Evolutionary conservation across 2,797 vertebrate species (phyloP).

Genomic region (Diplodus puntazzo): DNA sequence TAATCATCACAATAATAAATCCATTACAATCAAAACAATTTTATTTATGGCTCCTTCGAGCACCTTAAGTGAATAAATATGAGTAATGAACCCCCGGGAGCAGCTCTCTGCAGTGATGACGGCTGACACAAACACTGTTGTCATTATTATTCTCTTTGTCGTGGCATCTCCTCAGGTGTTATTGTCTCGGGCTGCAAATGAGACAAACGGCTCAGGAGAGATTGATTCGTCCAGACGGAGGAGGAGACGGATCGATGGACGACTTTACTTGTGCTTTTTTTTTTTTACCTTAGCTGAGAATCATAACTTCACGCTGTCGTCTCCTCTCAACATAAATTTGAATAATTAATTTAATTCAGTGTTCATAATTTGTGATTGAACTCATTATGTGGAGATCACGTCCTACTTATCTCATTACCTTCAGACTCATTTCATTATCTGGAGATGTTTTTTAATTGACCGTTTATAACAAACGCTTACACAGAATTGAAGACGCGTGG

Average conservation of each 20-base stretch:
- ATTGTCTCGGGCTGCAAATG: constrained; percentile 21
- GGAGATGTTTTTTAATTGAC: no score
- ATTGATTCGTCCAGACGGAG: constrained; percentile 40
- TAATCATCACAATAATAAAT: constrained; percentile 13
- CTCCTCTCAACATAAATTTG: no score
- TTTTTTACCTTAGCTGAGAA: no score
- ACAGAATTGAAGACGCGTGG: no score
- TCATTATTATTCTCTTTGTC: constrained; percentile 27
- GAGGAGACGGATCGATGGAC: not conserved
- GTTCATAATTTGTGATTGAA: no score
- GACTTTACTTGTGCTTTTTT: no score
- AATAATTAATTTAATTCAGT: no score
- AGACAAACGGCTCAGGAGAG: constrained; percentile 21
- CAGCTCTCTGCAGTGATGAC: not conserved
- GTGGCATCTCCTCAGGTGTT: constrained; percentile 22
- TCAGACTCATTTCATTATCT: no score
- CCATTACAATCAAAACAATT: constrained; percentile 19
- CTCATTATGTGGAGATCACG: no score
- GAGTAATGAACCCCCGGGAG: constrained; percentile 1
- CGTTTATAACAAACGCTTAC: no score
- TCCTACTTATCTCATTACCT: no score
- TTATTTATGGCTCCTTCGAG: not conserved
- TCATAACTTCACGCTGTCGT: no score
- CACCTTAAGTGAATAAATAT: constrained; percentile 11
- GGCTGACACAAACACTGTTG: constrained; percentile 3